These are phyloP conservation scores for Andrena camellia DNA, from an alignment of 2,888 invertebrate species.

Conservation along the genomic window DNA sequence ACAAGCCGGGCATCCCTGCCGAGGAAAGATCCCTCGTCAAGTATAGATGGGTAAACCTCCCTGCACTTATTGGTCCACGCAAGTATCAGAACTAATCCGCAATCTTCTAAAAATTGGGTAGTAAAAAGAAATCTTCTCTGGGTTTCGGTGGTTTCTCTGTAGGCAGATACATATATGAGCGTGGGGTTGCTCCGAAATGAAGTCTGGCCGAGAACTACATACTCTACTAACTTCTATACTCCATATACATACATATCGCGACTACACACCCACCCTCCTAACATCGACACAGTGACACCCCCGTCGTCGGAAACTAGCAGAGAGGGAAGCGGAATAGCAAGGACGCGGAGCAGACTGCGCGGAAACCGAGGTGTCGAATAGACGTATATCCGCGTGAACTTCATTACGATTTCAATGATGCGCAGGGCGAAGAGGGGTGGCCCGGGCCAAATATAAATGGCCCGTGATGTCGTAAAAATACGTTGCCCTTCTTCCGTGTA, in stretches of 20 bases:
- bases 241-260: too few species aligned
- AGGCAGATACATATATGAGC: neutral
- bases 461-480: slow-evolving; percentile 56
- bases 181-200: neutral
- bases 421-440: slow-evolving; percentile 21
- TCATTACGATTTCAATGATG: slow-evolving; percentile 60
- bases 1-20: neutral
- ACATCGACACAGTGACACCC: too few species aligned
- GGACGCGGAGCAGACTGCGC: neutral
- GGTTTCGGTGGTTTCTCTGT: neutral
- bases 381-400: slow-evolving; percentile 21
- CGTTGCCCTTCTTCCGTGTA: slow-evolving; percentile 32
- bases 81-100: neutral
- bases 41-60: neutral
- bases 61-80: neutral
- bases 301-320: too few species aligned
- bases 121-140: neutral
- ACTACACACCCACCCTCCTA: too few species aligned
- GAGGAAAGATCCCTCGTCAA: neutral
- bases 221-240: too few species aligned
- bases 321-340: neutral
- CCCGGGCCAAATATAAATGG: slow-evolving; percentile 66
- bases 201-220: too few species aligned
- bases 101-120: neutral
- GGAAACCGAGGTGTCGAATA: too few species aligned